A percentile compares a stretch with the other conserved stretches of the same genome.
phyloP scores from a whole-genome alignment of 2,113 vertebrate species.

The Oncorhynchus masou region DNA sequence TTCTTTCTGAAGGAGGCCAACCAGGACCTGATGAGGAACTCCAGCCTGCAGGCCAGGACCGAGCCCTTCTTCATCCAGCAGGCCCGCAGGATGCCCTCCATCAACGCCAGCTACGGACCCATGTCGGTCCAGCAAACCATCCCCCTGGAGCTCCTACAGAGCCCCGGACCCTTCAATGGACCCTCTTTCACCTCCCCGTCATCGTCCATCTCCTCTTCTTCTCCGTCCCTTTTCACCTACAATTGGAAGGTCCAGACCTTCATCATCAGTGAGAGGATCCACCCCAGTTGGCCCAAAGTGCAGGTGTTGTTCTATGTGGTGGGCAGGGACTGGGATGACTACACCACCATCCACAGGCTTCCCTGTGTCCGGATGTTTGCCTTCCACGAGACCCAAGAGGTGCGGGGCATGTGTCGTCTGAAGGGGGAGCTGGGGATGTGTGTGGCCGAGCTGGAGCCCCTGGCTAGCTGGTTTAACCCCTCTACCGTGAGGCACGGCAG shows the following conservation, averaged over 20 bases:
- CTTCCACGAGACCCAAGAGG: constrained; percentile 89
- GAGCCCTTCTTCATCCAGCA: constrained; percentile 88
- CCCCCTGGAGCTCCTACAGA: constrained; percentile 79
- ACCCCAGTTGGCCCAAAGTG: constrained; percentile 82
- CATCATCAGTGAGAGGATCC: constrained; percentile 81
- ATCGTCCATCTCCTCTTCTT: constrained; percentile 41
- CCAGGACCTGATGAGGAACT: constrained; percentile 86
- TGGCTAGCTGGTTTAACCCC: constrained; percentile 83
- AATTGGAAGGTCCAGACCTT: constrained; percentile 87
- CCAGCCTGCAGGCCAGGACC: constrained; percentile 85
- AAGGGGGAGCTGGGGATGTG: constrained; percentile 85
- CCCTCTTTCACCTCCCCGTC: constrained; percentile 44
- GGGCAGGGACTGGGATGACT: constrained; percentile 89
- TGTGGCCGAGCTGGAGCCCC: constrained; percentile 85
- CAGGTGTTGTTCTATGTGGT: constrained; percentile 88
- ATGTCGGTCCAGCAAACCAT: constrained; percentile 80
- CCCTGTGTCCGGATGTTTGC: constrained; percentile 89
- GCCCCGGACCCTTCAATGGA: constrained; percentile 66
- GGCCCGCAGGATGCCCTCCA: constrained; percentile 74
- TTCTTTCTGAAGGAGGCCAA: constrained; percentile 88
- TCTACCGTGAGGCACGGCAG: constrained; percentile 74
- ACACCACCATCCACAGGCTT: constrained; percentile 72
- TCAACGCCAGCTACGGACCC: constrained; percentile 89
- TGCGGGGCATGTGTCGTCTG: constrained; percentile 83
- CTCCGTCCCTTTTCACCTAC: constrained; percentile 71